Conservation (phyloP, 2,113 vertebrate species). For the Cinclus mexicanus region DNA sequence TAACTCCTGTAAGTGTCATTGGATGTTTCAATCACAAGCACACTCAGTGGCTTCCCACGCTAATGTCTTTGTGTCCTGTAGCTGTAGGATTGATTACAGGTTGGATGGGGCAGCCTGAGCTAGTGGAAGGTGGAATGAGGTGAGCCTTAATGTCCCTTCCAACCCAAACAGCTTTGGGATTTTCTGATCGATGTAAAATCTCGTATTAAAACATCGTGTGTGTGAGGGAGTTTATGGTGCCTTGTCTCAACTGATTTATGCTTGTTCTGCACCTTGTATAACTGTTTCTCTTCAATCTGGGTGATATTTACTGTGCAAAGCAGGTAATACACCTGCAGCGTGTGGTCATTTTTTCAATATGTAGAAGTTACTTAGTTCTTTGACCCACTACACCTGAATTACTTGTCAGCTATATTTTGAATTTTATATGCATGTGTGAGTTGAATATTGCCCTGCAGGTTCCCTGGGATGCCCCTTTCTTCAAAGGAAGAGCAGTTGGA, state of each 20-base stretch:
- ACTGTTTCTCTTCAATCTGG: neutral
- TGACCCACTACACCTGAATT: neutral
- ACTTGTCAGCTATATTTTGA: neutral
- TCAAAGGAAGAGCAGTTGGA: neutral
- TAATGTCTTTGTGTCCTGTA: neutral
- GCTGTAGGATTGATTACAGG: neutral
- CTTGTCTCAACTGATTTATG: neutral
- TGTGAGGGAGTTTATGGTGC: neutral
- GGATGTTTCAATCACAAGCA: neutral
- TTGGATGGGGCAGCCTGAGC: neutral
- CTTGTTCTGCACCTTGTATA: neutral
- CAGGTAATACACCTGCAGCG: neutral
- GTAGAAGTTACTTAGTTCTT: neutral
- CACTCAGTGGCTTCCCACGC: neutral
- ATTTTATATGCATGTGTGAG: neutral
- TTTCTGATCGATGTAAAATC: neutral
- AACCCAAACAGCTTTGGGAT: neutral
- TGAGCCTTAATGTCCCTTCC: neutral
- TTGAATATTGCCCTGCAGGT: neutral
- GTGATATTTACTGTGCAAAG: neutral
- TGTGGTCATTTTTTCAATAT: neutral
- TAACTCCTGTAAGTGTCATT: neutral
- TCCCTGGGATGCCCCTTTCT: neutral
- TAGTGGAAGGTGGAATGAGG: neutral
- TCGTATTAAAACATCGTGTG: fast-evolving